phyloP scores from a whole-genome alignment of 2,888 invertebrate species.

The Matsumyia berberina region DNA sequence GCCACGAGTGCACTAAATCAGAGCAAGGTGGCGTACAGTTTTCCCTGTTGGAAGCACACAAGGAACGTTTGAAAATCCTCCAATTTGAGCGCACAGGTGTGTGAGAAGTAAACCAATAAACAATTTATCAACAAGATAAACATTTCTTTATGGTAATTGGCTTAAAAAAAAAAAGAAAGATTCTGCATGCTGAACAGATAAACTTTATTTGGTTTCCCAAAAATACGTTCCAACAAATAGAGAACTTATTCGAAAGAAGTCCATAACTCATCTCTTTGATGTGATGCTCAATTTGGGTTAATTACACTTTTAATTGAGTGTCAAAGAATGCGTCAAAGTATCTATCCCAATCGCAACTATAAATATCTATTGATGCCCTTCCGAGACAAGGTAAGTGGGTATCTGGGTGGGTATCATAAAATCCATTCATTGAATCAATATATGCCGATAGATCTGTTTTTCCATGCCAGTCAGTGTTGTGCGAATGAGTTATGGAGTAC shows the following conservation, averaged over 20 bases:
- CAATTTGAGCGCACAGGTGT: conserved; percentile 42
- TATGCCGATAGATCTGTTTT: conserved; percentile 34
- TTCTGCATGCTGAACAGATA: conserved; percentile 19
- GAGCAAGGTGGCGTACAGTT: neutral
- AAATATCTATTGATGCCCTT: conserved; percentile 25
- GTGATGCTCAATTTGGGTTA: conserved; percentile 61
- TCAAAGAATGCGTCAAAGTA: conserved; percentile 67
- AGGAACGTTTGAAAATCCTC: conserved; percentile 3
- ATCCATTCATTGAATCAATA: conserved; percentile 37
- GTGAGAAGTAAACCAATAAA: conserved; percentile 44
- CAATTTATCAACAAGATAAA: conserved; percentile 59
- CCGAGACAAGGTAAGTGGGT: neutral
- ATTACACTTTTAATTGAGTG: conserved; percentile 72
- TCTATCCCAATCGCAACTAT: conserved; percentile 11
- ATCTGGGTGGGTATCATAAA: conserved; percentile 33
- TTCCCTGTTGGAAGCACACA: neutral
- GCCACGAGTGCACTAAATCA: conserved; percentile 35
- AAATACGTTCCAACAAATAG: neutral
- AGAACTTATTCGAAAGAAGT: neutral
- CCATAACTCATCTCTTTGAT: conserved; percentile 55
- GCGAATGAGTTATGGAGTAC: conserved; percentile 38
- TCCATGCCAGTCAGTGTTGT: conserved; percentile 15
- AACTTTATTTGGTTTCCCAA: conserved; percentile 36
- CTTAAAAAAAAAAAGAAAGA: conserved; percentile 16
- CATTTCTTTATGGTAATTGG: conserved; percentile 52